Conservation (phyloP, 2,888 invertebrate species). For the Teleogryllus oceanicus region DNA sequence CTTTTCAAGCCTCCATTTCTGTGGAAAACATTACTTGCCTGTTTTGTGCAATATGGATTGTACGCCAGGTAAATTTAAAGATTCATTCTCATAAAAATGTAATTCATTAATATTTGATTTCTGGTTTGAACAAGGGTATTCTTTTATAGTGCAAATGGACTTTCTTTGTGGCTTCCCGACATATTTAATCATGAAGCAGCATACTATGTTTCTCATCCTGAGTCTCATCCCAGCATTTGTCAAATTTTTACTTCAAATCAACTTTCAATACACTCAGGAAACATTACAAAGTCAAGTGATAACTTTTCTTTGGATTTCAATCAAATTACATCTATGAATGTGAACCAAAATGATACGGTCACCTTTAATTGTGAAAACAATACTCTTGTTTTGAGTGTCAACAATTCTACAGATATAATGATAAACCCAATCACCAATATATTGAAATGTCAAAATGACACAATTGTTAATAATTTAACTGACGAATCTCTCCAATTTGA, state of each 20-base stretch:
- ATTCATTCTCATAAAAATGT: neutral
- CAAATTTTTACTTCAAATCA: neutral
- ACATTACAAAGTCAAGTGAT: too few relatives aligned
- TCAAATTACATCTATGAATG: neutral
- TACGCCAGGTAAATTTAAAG: conserved; percentile 19
- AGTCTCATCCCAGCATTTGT: conserved; percentile 18
- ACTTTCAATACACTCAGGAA: too few relatives aligned
- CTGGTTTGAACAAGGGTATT: neutral
- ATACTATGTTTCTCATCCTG: conserved; percentile 34
- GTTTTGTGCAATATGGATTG: conserved; percentile 21
- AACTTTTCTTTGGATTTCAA: too few relatives aligned
- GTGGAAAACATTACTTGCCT: conserved; percentile 19
- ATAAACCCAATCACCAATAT: neutral
- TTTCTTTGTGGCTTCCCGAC: conserved; percentile 47
- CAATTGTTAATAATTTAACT: neutral
- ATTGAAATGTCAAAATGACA: neutral
- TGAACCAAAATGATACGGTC: neutral
- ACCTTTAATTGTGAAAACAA: neutral
- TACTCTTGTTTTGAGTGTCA: neutral
- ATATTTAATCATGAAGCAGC: conserved; percentile 44
- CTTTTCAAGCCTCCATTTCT: conserved; percentile 22
- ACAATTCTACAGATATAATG: neutral
- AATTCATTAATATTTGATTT: too few relatives aligned
- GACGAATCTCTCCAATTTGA: neutral
- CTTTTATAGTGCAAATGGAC: conserved; percentile 36